Evolutionary conservation across 2,113 vertebrate species (phyloP), one percentile per base, ranked within the genome.

Genomic region (Tringa solitaria): DNA sequence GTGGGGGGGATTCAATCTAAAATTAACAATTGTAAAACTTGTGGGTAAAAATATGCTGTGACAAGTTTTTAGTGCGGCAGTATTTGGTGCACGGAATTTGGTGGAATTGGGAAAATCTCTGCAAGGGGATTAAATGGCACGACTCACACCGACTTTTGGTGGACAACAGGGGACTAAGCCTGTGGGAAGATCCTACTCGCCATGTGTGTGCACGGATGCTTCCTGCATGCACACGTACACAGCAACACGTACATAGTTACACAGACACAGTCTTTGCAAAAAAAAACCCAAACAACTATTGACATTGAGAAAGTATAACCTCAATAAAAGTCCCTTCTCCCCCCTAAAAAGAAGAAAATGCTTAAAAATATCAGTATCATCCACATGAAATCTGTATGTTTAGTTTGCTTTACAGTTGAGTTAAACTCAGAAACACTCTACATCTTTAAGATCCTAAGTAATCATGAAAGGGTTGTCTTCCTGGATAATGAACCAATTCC

Each of bases 331-430:
- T 90, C 93, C 86, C 96, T 94, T 92, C 94, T 93, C 83, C 82
- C 74, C 92, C 76, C 94, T 73, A 90, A 95, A 96, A 97, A 95
- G 95, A 96, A 97, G 74, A 97, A 96, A 95, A 94, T 95, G 91
- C 86, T 95, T 97, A 95, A 98, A 98, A 97, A 97, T 92, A 93
- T 95, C 81, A 84, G 68, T 93, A 74, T 95, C 68, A 88, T 96
- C 94, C 93, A 93, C 94, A 46, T 84, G 77, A 87, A 96, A 96
- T 95, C 89, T 92, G 18, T 59, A 23, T 80, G 51, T 81, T 96
- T 59, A 46, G 63, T 84, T 96, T 91, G 94, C 59, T 97, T 90
- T 97, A 93, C 65, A 94, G 69, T 65, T 85, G 88, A 91, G 90
- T 77, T 86, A 92, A 95, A 91, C 61, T 72, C 87, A 92, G 95